These are phyloP conservation scores for Dreissena polymorpha DNA, from an alignment of 1,140 invertebrate species.

Conservation along the genomic window DNA sequence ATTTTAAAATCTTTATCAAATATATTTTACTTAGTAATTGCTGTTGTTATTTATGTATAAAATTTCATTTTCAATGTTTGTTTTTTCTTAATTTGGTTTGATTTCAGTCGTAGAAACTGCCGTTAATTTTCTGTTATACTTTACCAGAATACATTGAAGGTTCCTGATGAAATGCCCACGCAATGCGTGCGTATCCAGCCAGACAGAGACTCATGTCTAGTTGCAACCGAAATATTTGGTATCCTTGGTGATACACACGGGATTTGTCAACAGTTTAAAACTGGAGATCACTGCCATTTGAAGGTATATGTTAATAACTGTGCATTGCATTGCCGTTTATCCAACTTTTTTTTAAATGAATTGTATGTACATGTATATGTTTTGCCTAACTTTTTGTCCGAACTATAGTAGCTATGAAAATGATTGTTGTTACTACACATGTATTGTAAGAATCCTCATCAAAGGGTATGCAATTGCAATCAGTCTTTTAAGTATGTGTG, in stretches of 20 bases:
- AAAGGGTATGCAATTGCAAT: slow-evolving; percentile 3
- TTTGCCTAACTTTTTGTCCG: background rate
- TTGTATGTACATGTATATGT: background rate
- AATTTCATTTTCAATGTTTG: too few species aligned
- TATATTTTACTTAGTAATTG: too few species aligned
- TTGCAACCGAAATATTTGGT: slow-evolving; percentile 60
- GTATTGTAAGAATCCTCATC: background rate
- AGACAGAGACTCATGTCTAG: slow-evolving; percentile 57
- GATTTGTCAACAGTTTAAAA: slow-evolving; percentile 41
- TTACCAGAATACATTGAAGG: background rate
- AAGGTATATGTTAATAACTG: slow-evolving; percentile 39
- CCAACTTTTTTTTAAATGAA: background rate
- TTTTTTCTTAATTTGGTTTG: too few species aligned
- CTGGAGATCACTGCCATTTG: slow-evolving; percentile 50
- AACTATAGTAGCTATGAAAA: background rate
- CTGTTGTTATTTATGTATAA: too few species aligned
- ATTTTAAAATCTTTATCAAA: too few species aligned
- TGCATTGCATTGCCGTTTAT: background rate
- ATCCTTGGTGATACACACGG: slow-evolving; percentile 18
- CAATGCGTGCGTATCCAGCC: slow-evolving; percentile 58
- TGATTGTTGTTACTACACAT: background rate
- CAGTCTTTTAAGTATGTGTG: background rate
- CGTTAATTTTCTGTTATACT: too few species aligned
- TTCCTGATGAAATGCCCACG: background rate
- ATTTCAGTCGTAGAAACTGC: too few species aligned